Conservation (phyloP, 2,797 vertebrate species). For the Melanotaenia boesemani region DNA sequence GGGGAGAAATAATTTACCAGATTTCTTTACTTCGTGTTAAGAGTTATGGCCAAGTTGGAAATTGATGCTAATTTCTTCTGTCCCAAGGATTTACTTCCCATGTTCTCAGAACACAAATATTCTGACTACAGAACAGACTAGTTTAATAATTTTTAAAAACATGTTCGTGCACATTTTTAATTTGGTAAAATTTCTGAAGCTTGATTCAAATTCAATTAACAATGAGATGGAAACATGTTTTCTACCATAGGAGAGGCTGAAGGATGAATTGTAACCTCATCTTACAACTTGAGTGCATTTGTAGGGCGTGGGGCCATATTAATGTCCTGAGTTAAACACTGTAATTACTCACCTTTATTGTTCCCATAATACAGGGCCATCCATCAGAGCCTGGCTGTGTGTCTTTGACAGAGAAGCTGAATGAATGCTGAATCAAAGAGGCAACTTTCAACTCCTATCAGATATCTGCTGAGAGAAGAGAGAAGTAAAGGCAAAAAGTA, state of each 20-base stretch:
- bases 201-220: background rate
- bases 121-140: too few species aligned
- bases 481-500: background rate
- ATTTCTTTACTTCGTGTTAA: too few species aligned
- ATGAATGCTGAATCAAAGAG: conserved; percentile 45
- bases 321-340: conserved; percentile 49
- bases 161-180: background rate
- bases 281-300: conserved; percentile 11
- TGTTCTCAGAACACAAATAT: too few species aligned
- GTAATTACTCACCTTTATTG: conserved; percentile 54
- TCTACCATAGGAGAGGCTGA: conserved; percentile 14
- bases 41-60: too few species aligned
- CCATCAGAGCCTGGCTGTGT: conserved; percentile 30
- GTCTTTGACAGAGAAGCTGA: conserved; percentile 2
- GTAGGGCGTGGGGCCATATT: conserved; percentile 46
- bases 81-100: too few species aligned
- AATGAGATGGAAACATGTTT: conserved; percentile 1
- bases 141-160: background rate
- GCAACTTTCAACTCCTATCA: conserved; percentile 81
- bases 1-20: too few species aligned
- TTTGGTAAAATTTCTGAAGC: background rate
- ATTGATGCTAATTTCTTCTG: too few species aligned
- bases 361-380: conserved; percentile 35
- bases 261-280: conserved; percentile 28
- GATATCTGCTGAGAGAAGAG: conserved; percentile 61